Conservation (phyloP, 30 jellyfish, hydroid and myxozoan genomes). For the Catostylus mosaicus region DNA sequence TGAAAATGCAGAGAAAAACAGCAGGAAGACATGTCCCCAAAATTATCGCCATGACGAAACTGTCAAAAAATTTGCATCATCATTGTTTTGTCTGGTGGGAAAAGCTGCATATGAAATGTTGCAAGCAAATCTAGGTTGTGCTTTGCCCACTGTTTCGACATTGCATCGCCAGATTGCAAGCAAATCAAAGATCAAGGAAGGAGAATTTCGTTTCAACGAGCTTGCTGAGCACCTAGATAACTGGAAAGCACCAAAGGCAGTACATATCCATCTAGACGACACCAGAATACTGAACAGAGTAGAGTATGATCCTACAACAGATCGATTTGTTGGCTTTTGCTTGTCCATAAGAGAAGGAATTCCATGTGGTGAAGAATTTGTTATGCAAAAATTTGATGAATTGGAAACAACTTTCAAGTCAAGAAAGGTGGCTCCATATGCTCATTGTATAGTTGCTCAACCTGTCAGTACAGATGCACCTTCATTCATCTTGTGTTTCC, state of each 20-base stretch:
- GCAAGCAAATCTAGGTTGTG: conserved; percentile 46
- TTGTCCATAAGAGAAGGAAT: conserved; percentile 35
- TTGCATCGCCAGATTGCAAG: conserved; percentile 15
- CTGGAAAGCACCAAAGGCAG: conserved; percentile 36
- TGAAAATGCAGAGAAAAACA: conserved; percentile 42
- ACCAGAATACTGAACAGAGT: conserved; percentile 37
- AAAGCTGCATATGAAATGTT: conserved; percentile 50
- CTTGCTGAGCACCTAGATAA: conserved; percentile 24
- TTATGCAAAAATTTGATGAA: conserved; percentile 21
- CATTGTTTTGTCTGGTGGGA: conserved; percentile 36
- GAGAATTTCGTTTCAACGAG: conserved; percentile 43
- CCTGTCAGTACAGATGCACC: conserved; percentile 50
- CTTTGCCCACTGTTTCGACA: conserved; percentile 38
- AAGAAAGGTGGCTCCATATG: conserved; percentile 21
- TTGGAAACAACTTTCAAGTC: conserved; percentile 14
- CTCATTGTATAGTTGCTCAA: conserved; percentile 53
- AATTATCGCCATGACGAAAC: conserved; percentile 35
- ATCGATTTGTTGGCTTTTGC: conserved; percentile 4
- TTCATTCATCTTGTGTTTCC: conserved; percentile 18
- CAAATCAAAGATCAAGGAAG: conserved; percentile 29
- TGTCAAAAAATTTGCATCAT: conserved; percentile 44
- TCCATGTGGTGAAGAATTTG: conserved; percentile 21
- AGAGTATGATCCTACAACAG: conserved; percentile 44
- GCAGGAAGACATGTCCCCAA: conserved; percentile 13
- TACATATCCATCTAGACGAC: conserved; percentile 35